Percentiles rank a stretch among this genome's conserved stretches.
Conservation (phyloP, 2,797 vertebrate genomes). For the Myotis planiceps region DNA sequence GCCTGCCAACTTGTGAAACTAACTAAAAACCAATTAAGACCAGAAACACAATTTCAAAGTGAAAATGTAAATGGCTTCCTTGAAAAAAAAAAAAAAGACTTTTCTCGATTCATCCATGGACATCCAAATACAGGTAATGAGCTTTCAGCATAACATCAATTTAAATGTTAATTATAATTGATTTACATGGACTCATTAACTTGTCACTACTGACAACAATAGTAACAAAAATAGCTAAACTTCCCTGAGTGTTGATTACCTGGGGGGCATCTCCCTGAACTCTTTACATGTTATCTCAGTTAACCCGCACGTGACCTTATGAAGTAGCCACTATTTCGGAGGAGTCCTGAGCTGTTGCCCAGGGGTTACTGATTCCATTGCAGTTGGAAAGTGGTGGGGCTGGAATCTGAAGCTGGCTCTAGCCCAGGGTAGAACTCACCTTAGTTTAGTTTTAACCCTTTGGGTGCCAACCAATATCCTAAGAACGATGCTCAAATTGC, state of each 20-base stretch:
- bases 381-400: neutral
- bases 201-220: neutral
- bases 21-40: neutral
- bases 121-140: neutral
- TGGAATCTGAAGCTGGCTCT: neutral
- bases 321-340: neutral
- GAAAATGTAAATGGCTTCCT: conserved; percentile 25
- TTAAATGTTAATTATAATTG: neutral
- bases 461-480: too few relatives aligned
- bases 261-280: neutral
- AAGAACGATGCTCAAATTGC: too few relatives aligned
- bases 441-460: neutral
- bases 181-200: neutral
- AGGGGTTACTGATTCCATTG: neutral
- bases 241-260: neutral
- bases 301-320: neutral
- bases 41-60: neutral
- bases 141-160: neutral
- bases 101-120: neutral
- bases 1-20: neutral
- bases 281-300: neutral
- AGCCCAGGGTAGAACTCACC: neutral
- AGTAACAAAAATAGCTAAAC: neutral
- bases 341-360: neutral
- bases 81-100: neutral